These are phyloP conservation scores for Cryptoblepharus egeriae DNA, from an alignment of 2,797 vertebrate genomes.

Conservation along the genomic window DNA sequence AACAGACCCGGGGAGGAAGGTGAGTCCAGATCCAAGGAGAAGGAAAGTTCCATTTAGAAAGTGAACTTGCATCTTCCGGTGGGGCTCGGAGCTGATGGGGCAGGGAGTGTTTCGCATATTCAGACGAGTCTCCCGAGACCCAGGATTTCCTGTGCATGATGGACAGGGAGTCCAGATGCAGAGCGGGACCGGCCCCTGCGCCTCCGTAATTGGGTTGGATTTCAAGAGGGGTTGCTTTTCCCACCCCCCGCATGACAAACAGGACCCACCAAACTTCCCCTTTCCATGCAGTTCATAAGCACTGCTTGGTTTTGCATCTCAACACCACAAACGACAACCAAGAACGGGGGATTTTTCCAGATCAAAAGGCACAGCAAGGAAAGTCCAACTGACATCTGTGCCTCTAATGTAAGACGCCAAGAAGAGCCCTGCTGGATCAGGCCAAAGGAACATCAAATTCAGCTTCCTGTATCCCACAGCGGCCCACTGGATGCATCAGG, in stretches of 20 bases:
- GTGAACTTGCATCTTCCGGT: conserved; percentile 16
- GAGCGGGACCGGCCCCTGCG: no score
- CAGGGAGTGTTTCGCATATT: background rate
- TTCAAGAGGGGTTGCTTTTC: background rate
- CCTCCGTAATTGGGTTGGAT: background rate
- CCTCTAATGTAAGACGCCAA: no score
- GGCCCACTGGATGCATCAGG: no score
- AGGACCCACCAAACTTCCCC: background rate
- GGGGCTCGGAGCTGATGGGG: background rate
- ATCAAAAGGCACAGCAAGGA: background rate
- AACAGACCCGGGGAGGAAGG: conserved; percentile 9
- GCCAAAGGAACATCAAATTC: no score
- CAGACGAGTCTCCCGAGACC: background rate
- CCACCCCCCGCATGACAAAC: background rate
- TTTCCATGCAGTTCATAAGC: background rate
- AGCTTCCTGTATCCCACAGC: no score
- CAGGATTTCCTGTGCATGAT: background rate
- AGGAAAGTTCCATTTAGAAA: background rate
- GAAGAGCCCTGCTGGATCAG: no score
- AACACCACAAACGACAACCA: background rate
- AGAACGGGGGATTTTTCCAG: no score
- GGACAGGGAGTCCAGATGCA: background rate
- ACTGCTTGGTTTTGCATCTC: background rate
- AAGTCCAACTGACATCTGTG: background rate
- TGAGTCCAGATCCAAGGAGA: conserved; percentile 7